Percentiles rank a stretch among this genome's conserved stretches.
phyloP scores from a whole-genome alignment of 2,113 vertebrate species.

The Anhinga rufa region DNA sequence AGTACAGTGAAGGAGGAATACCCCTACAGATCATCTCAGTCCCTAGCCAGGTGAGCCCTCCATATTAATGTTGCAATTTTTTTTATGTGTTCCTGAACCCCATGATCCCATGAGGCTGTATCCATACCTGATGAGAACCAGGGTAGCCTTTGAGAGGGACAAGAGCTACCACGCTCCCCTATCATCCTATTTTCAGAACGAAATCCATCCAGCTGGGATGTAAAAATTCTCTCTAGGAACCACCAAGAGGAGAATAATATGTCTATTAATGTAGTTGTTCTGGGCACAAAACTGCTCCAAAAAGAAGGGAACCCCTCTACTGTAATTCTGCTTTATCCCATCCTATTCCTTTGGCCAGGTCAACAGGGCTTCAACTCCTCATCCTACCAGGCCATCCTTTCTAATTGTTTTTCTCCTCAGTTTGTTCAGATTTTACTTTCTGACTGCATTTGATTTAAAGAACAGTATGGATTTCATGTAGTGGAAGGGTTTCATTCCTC shows the following conservation, averaged over 20 bases:
- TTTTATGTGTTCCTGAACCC: background rate
- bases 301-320: background rate
- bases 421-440: background rate
- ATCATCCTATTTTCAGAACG: background rate
- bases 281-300: background rate
- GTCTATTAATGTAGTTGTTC: background rate
- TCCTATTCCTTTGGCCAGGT: background rate
- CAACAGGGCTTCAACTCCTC: background rate
- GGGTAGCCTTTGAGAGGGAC: background rate
- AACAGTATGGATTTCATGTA: background rate
- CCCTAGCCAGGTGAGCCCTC: background rate
- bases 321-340: background rate
- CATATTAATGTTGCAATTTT: accelerated
- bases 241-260: background rate
- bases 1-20: background rate
- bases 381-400: background rate
- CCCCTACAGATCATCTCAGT: background rate
- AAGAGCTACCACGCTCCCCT: background rate
- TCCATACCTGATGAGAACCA: background rate
- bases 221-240: background rate
- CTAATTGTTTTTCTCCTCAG: background rate
- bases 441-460: background rate
- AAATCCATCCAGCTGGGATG: background rate
- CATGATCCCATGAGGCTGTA: background rate
- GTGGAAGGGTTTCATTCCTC: background rate